phyloP scores from a whole-genome alignment of 2,113 vertebrate species.

The Amphiprion ocellaris region DNA sequence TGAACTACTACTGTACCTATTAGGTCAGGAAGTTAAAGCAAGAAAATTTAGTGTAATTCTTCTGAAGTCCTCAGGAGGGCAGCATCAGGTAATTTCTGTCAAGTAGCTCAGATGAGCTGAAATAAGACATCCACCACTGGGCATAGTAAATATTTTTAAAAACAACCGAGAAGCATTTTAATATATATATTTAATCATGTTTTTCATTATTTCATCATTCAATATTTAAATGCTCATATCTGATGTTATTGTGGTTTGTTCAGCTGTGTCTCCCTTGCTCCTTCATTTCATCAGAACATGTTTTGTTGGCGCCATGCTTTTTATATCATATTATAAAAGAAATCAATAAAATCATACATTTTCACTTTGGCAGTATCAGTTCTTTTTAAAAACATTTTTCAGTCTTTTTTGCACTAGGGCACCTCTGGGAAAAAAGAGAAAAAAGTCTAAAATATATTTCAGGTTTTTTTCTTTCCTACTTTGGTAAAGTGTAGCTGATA shows the following conservation, averaged over 20 bases:
- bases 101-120: not conserved
- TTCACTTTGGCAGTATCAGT: not conserved
- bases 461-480: not conserved
- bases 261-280: not conserved
- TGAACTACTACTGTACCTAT: not conserved
- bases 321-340: not conserved
- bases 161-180: not conserved
- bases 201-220: not conserved
- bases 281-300: not conserved
- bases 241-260: not conserved
- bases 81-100: constrained; percentile 42
- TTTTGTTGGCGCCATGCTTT: not conserved
- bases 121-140: not conserved
- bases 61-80: constrained; percentile 59
- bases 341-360: too few relatives aligned
- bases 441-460: not conserved
- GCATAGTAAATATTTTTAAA: not conserved
- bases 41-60: not conserved
- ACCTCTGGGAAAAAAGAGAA: not conserved
- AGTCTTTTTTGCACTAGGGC: not conserved
- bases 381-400: not conserved
- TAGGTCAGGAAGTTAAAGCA: not conserved
- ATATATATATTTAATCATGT: not conserved
- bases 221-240: not conserved
- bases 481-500: not conserved